Base-by-base conservation (phyloP, 2,113 vertebrate genomes). In the Ranitomeya variabilis region DNA sequence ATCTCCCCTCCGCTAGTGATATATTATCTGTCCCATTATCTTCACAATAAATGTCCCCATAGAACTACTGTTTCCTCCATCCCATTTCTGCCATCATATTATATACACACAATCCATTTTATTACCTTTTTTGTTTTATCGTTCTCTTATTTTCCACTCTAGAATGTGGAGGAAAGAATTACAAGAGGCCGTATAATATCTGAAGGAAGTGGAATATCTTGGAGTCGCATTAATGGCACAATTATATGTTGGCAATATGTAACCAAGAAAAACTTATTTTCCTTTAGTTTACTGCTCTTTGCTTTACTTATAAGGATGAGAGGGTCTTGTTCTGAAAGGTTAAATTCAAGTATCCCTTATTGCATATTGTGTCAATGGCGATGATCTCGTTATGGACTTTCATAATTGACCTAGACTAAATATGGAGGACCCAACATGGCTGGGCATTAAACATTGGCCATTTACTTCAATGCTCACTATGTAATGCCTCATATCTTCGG, bases 141-240 rank as follows among this genome's bases (percentile, higher is more conserved):
- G 23, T 54, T 80, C 23, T 37, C 81, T 83, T 69, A 66, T 83
- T 83, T 80, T 55, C 51, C 26, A 16, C 77, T 57, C 45, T 52
- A 23, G 81, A 52, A 67, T 83, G 23, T 67, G 23, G 62, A 83
- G 81, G 26, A 67, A 54, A 69, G 76, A 80, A 69, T 67, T 87
- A 69, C 62, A 69, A 19, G 23, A 80, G n/a, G 31, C 62, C 69
- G 19, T 66, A 87, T 66, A 83, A 83, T 73, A 60, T 69, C 62
- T 69, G 86, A 80, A 87, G 16, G 59, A 21, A 62, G 85, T 23
- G 1, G 84, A 59, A 86, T 79, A 86, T 86, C 37, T 79, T 67
- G 78, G 59, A 67, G 74, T 79, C 37, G 19, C 57, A 78, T 87
- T 80, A 87, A 87, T 87, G 86, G 51, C 16, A n/a, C 77, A 18